Evolutionary conservation across 2,888 invertebrate species (phyloP), one percentile per base, ranked within the genome.

Genomic region (Entomobrya proxima): DNA sequence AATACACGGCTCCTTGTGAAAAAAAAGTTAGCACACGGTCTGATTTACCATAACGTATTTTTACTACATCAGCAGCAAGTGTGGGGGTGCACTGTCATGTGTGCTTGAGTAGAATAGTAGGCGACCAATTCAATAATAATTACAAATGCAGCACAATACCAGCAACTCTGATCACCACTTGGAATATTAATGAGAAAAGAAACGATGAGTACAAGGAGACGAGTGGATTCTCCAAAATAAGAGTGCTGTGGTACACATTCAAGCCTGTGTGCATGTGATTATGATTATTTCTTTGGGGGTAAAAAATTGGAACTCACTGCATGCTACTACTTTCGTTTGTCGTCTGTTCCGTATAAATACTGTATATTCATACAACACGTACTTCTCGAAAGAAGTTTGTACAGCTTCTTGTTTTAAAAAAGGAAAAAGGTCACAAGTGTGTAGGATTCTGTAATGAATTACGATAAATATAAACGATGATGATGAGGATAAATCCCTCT

Each of bases 131-230:
- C 82, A 82, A 82, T 82, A 69, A 79, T 79, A 82, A 82, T 82
- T 82, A 82, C 44, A 47, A 64, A 82, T 82, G 82, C 82, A 76
- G 82, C 75, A 64, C 82, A 82, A 76, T 69, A 37, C 67, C 37
- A 40, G 52, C 24, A 37, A 55, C 76, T 61, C 52, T 32, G 44
- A 58, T 81, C 81, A 72, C 74, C 58, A 35, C 58, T 47, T 58
- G 47, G 81, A 81, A 81, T 81, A 74, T 44, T 74, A 81, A 81
- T 81, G 81, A 81, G 81, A 13, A 18, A 37, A 24, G 47, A 58
- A 61, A 55, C 50, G 55, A 44, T 21, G 40, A 69, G 44, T 35
- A 2, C 7, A 21, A 44, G 13, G 44, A n/a, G 15, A 64, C 35
- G 15, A 64, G 64, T 64, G n/a, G 24, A 55, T 55, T 13, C 27